Conservation (phyloP, 2,797 vertebrate genomes). For the Pseudomugil gertrudae region DNA sequence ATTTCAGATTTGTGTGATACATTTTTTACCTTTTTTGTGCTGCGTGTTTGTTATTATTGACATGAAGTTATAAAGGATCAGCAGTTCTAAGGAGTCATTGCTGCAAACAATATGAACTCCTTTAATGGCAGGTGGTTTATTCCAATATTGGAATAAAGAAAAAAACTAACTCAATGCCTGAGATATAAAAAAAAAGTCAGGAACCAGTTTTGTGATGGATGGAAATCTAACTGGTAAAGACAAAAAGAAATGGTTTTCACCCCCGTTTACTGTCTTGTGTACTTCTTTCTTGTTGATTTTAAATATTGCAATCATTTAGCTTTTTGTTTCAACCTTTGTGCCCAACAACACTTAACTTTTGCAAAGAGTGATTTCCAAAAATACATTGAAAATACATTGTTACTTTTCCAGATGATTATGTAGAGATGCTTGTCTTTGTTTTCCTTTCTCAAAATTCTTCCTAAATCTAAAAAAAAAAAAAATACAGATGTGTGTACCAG, state of each 20-base stretch:
- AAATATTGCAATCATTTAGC: not conserved
- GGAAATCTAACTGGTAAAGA: too few relatives aligned
- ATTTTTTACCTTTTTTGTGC: not conserved
- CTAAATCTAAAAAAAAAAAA: not conserved
- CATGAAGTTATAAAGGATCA: too few relatives aligned
- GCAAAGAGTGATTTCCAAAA: not conserved
- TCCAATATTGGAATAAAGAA: too few relatives aligned
- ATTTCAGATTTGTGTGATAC: not conserved
- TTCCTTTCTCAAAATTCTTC: not conserved
- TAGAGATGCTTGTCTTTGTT: not conserved
- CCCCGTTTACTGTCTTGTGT: not conserved
- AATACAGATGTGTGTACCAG: not conserved
- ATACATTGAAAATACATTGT: not conserved
- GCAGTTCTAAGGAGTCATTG: too few relatives aligned
- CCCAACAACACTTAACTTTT: not conserved
- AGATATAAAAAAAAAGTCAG: too few relatives aligned
- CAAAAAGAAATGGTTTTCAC: too few relatives aligned
- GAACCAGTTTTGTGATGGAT: too few relatives aligned
- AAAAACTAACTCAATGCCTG: too few relatives aligned
- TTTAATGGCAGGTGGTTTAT: too few relatives aligned
- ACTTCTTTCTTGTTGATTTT: not conserved
- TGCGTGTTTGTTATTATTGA: not conserved
- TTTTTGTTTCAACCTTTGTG: not conserved
- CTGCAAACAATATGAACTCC: too few relatives aligned
- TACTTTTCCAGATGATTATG: not conserved